Evolutionary conservation across 2,888 invertebrate genomes (phyloP).

Genomic region (Dicycla oo): DNA sequence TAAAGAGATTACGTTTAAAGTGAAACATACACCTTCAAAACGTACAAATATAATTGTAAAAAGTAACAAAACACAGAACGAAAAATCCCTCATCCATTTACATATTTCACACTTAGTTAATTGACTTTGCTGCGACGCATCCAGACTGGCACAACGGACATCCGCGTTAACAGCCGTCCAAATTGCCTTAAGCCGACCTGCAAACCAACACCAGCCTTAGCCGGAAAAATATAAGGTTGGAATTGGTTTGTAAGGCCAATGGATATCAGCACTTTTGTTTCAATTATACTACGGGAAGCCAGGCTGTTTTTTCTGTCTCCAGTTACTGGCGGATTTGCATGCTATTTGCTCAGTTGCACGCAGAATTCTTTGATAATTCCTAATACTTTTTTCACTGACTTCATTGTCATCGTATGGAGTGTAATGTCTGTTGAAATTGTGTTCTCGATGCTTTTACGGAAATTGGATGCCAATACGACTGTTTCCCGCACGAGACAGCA

Average conservation of each 20-base stretch:
- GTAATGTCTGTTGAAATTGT: constrained; percentile 59
- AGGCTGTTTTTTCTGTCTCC: constrained; percentile 64
- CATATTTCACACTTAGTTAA: constrained; percentile 83
- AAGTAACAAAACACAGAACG: constrained; percentile 34
- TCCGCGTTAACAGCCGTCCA: constrained; percentile 66
- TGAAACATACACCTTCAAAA: constrained; percentile 7
- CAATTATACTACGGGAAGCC: constrained; percentile 68
- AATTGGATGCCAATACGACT: constrained; percentile 51
- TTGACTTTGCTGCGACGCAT: constrained; percentile 75
- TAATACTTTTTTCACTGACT: constrained; percentile 53
- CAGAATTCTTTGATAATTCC: constrained; percentile 58
- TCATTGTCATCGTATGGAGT: constrained; percentile 38
- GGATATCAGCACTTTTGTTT: constrained; percentile 71
- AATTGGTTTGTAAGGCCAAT: constrained; percentile 26
- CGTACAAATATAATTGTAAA: constrained; percentile 25
- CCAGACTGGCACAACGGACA: constrained; percentile 69
- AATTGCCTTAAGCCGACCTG: constrained; percentile 58
- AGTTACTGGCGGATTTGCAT: constrained; percentile 66
- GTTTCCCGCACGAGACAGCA: constrained; percentile 17
- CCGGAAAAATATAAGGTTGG: neutral
- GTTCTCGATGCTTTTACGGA: constrained; percentile 48
- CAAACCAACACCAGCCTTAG: constrained; percentile 39
- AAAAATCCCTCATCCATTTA: constrained; percentile 70
- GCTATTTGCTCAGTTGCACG: constrained; percentile 65
- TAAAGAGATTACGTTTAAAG: neutral